Evolutionary conservation across 2,113 vertebrate species (phyloP).

Genomic region (Himantopus leucocephalus): DNA sequence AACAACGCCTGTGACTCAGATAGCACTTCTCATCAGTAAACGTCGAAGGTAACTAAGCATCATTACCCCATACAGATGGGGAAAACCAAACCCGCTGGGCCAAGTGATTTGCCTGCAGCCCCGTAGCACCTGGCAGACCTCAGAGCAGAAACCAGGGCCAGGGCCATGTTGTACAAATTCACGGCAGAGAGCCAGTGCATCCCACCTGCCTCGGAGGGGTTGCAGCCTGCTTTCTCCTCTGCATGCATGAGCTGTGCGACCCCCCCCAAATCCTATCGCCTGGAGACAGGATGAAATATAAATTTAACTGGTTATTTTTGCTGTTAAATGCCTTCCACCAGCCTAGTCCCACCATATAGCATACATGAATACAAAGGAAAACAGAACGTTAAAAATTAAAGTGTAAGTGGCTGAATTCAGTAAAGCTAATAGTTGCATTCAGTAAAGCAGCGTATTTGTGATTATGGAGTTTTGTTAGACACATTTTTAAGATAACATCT

Average conservation of each 20-base stretch:
- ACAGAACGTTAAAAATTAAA: background rate
- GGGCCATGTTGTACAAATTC: background rate
- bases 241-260: background rate
- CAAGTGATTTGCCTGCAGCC: slow-evolving; percentile 48
- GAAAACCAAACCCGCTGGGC: slow-evolving; percentile 27
- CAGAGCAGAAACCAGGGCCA: slow-evolving; percentile 17
- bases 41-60: slow-evolving; percentile 6
- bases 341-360: background rate
- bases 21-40: background rate
- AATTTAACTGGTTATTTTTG: background rate
- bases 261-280: background rate
- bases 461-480: slow-evolving; percentile 56
- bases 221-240: background rate
- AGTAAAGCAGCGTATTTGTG: slow-evolving; percentile 38
- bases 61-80: slow-evolving; percentile 39
- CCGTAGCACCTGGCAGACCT: slow-evolving; percentile 31
- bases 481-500: slow-evolving; percentile 63
- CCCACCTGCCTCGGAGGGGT: background rate
- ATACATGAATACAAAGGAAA: background rate
- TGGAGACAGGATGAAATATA: slow-evolving; percentile 7
- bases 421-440: slow-evolving; percentile 19
- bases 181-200: background rate
- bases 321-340: background rate
- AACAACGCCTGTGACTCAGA: background rate
- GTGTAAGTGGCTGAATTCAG: slow-evolving; percentile 18